Percentiles rank a stretch among this genome's conserved stretches.
Evolutionary conservation across 2,797 vertebrate species (phyloP).

Genomic region (Muraenolepis orangiensis): DNA sequence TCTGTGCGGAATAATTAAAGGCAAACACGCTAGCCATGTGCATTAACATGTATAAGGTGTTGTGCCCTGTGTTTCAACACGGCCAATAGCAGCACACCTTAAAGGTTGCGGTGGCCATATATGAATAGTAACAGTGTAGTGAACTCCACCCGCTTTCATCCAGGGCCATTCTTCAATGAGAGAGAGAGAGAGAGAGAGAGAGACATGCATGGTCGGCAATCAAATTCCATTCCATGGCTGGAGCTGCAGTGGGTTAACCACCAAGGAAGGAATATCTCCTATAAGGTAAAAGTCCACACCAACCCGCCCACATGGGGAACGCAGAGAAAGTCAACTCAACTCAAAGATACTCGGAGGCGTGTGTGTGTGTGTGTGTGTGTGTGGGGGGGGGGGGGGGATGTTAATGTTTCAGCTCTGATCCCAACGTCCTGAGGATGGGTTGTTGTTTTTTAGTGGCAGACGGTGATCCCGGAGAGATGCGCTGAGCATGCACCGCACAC

Average conservation of each 20-base stretch:
- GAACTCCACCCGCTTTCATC: background rate
- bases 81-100: background rate
- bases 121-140: background rate
- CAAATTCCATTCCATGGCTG: background rate
- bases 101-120: background rate
- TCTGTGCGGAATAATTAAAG: background rate
- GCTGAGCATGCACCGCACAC: no score
- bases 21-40: constrained; percentile 35
- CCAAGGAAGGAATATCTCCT: background rate
- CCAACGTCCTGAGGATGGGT: background rate
- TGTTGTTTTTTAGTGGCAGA: background rate
- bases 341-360: background rate
- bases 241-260: background rate
- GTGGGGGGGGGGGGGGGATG: background rate
- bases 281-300: no score
- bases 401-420: background rate
- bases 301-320: no score
- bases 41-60: background rate
- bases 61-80: background rate
- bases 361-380: no score
- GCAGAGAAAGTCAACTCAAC: background rate
- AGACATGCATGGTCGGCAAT: background rate
- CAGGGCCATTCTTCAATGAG: background rate
- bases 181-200: no score
- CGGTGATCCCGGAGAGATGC: constrained; percentile 30